Conservation (phyloP, 2,113 vertebrate genomes). For the Ancistrus triradiatus region DNA sequence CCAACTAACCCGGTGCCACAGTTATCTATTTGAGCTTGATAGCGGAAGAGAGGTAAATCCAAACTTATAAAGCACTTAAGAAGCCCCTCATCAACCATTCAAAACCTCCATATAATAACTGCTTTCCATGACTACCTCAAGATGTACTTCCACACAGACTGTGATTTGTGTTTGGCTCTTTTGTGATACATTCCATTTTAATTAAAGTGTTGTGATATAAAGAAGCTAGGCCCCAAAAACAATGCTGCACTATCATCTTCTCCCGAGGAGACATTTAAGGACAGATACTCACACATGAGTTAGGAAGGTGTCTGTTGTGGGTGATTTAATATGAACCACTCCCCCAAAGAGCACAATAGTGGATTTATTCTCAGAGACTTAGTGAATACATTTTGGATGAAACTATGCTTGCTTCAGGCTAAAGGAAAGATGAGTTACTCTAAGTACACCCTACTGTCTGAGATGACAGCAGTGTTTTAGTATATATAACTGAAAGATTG, state of each 20-base stretch:
- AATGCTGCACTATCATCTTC: conserved; percentile 21
- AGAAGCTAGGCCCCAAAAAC: conserved; percentile 15
- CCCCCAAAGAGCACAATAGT: conserved; percentile 30
- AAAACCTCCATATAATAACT: background rate
- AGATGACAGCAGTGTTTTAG: too few species aligned
- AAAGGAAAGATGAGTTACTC: conserved; percentile 26
- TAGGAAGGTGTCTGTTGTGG: conserved; percentile 27
- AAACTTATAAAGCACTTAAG: background rate
- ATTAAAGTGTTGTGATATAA: conserved; percentile 24
- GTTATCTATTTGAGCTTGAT: background rate
- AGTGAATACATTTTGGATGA: background rate
- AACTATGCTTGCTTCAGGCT: conserved; percentile 32
- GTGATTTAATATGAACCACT: conserved; percentile 32
- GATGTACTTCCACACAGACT: background rate
- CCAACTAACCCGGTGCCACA: background rate
- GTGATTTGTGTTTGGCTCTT: conserved; percentile 1
- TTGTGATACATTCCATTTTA: conserved; percentile 19
- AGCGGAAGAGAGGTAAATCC: background rate
- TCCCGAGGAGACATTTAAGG: conserved; percentile 15
- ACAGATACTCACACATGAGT: conserved; percentile 11
- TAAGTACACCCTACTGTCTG: conserved; percentile 23
- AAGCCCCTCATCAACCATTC: background rate
- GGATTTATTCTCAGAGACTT: conserved; percentile 26
- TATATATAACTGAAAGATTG: background rate
- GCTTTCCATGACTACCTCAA: too few species aligned